phyloP scores from a whole-genome alignment of 1,140 invertebrate genomes.

The Acromyrmex heyeri region DNA sequence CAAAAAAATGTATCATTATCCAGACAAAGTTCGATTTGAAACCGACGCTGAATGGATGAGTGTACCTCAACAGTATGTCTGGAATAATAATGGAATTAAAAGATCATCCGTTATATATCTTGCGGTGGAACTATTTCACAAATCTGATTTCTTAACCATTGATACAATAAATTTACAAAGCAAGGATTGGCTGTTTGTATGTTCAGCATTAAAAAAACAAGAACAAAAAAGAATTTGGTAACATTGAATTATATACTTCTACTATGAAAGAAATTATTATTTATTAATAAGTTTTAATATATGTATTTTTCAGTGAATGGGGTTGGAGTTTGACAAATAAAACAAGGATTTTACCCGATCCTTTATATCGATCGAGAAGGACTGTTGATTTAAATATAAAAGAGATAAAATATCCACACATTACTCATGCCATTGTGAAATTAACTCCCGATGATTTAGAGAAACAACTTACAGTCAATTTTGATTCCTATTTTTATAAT shows the following conservation, averaged over 20 bases:
- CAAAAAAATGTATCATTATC: constrained; percentile 76
- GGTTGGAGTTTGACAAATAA: constrained; percentile 89
- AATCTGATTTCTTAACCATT: constrained; percentile 84
- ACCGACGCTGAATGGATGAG: constrained; percentile 86
- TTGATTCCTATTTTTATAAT: constrained; percentile 78
- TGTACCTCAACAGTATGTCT: constrained; percentile 82
- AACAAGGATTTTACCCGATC: constrained; percentile 87
- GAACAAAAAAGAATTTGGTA: constrained; percentile 89
- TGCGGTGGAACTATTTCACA: constrained; percentile 88
- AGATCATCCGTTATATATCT: constrained; percentile 84
- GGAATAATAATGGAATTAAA: constrained; percentile 76
- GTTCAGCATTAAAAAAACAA: constrained; percentile 87
- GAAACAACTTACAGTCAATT: constrained; percentile 76
- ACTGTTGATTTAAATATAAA: constrained; percentile 89
- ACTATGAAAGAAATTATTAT: not conserved
- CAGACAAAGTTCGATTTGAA: constrained; percentile 77
- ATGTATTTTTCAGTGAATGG: constrained; percentile 86
- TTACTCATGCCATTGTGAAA: constrained; percentile 91
- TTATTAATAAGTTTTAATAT: constrained; percentile 17
- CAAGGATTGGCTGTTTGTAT: constrained; percentile 92
- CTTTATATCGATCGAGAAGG: constrained; percentile 86
- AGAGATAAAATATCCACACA: constrained; percentile 87
- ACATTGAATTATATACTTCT: constrained; percentile 58
- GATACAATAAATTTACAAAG: constrained; percentile 89
- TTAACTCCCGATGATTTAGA: constrained; percentile 84